Conservation (phyloP, 2,888 invertebrate genomes). For the Phyto melanocephala region DNA sequence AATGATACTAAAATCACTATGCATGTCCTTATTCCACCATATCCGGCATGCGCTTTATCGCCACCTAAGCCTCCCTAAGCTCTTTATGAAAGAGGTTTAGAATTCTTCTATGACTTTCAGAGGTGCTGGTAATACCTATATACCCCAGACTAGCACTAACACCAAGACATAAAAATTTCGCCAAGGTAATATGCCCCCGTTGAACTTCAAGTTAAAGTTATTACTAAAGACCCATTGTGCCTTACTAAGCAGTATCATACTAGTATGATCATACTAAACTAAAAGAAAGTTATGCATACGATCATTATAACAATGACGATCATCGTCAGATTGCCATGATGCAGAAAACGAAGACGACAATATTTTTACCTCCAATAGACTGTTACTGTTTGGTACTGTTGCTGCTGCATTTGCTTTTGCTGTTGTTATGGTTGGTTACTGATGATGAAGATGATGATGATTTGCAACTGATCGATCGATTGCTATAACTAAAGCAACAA, state of each 20-base stretch:
- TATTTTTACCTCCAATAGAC: slow-evolving; percentile 8
- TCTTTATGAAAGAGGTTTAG: no score
- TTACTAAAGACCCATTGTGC: background rate
- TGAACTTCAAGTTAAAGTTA: no score
- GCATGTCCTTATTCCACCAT: no score
- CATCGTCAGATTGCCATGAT: background rate
- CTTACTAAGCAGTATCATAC: background rate
- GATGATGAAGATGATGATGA: slow-evolving; percentile 62
- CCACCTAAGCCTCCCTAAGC: no score
- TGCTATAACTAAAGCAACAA: slow-evolving; percentile 52
- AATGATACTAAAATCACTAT: no score
- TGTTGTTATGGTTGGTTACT: slow-evolving; percentile 46
- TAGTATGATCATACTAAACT: slow-evolving; percentile 33
- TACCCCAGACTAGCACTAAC: no score
- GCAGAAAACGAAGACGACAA: slow-evolving; percentile 35
- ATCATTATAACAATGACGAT: slow-evolving; percentile 30
- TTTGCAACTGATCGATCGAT: slow-evolving; percentile 68
- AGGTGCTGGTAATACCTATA: no score
- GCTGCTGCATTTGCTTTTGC: slow-evolving; percentile 29
- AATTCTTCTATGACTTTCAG: no score
- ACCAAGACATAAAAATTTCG: no score
- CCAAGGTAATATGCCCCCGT: no score
- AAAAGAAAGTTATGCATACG: slow-evolving; percentile 35
- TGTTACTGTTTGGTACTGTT: slow-evolving; percentile 5
- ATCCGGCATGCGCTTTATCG: no score